phyloP scores from a whole-genome alignment of 2,888 invertebrate species.

The Cryptocephalus primarius region DNA sequence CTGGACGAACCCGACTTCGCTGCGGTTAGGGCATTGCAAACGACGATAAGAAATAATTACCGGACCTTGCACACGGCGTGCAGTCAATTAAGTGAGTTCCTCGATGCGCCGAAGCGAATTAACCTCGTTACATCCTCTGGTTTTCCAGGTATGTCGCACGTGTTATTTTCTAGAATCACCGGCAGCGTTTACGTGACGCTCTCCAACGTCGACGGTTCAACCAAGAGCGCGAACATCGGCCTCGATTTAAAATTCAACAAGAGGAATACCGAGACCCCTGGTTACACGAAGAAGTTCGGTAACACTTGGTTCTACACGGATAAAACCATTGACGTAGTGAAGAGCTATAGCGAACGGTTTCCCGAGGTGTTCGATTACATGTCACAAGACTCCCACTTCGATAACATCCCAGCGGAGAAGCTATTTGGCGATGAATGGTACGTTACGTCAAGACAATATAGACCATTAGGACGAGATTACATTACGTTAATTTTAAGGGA shows the following conservation, averaged over 20 bases:
- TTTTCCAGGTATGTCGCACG: constrained; percentile 48
- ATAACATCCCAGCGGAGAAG: constrained; percentile 56
- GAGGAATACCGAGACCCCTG: constrained; percentile 61
- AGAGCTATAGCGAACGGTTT: constrained; percentile 57
- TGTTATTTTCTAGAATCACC: constrained; percentile 74
- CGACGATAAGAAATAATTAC: constrained; percentile 37
- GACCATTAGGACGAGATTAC: not conserved
- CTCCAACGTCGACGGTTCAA: constrained; percentile 15
- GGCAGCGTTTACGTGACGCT: constrained; percentile 63
- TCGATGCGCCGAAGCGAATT: not conserved
- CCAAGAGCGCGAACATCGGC: constrained; percentile 67
- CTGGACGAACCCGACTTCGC: constrained; percentile 43
- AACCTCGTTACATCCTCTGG: too few relatives aligned
- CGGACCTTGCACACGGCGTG: constrained; percentile 47
- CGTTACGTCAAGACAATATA: not conserved
- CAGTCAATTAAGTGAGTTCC: constrained; percentile 42
- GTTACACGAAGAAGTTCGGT: constrained; percentile 66
- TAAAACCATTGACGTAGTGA: constrained; percentile 59
- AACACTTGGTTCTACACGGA: constrained; percentile 72
- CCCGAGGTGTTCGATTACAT: constrained; percentile 63
- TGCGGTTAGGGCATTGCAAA: constrained; percentile 24
- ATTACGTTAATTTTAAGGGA: constrained; percentile 27
- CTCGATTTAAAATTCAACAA: constrained; percentile 86
- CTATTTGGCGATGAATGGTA: constrained; percentile 42
- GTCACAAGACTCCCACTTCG: constrained; percentile 34